Conservation (phyloP, 1,140 invertebrate genomes). For the Atta texana region DNA sequence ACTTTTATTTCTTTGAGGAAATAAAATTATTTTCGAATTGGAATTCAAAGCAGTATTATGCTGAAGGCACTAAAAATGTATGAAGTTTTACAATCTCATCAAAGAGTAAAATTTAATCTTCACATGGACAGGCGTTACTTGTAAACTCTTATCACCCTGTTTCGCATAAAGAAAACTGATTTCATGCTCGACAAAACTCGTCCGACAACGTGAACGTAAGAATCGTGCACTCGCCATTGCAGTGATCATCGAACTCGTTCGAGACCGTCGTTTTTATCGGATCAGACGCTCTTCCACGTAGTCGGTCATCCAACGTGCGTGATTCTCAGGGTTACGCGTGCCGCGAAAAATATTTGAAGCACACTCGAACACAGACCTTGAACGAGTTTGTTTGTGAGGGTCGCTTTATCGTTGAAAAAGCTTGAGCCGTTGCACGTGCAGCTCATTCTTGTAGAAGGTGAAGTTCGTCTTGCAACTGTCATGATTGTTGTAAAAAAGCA, state of each 20-base stretch:
- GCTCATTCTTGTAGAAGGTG: slow-evolving; percentile 64
- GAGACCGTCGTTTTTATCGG: slow-evolving; percentile 48
- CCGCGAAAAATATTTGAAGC: slow-evolving; percentile 81
- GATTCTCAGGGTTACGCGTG: slow-evolving; percentile 67
- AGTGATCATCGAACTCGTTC: slow-evolving; percentile 48
- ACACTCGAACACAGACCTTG: slow-evolving; percentile 79
- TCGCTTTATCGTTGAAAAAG: slow-evolving; percentile 75
- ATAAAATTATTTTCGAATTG: not conserved
- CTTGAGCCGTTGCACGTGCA: slow-evolving; percentile 32
- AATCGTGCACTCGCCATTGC: slow-evolving; percentile 21
- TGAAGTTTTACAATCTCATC: not conserved
- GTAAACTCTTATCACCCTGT: not conserved
- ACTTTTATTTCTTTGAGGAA: not conserved
- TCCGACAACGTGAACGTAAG: slow-evolving; percentile 5
- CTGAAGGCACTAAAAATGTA: not conserved
- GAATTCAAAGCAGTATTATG: not conserved
- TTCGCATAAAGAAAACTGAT: slow-evolving; percentile 1
- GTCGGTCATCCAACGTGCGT: slow-evolving; percentile 49
- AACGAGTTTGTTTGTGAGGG: slow-evolving; percentile 78
- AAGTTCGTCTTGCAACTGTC: slow-evolving; percentile 27
- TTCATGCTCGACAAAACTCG: slow-evolving; percentile 31
- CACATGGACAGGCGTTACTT: not conserved
- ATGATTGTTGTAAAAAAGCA: not conserved
- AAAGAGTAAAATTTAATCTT: not conserved
- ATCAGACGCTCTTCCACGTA: slow-evolving; percentile 35